A percentile compares a stretch with the other conserved stretches of the same genome.
Conservation (phyloP, 2,888 invertebrate species). For the Brachyptera putata region DNA sequence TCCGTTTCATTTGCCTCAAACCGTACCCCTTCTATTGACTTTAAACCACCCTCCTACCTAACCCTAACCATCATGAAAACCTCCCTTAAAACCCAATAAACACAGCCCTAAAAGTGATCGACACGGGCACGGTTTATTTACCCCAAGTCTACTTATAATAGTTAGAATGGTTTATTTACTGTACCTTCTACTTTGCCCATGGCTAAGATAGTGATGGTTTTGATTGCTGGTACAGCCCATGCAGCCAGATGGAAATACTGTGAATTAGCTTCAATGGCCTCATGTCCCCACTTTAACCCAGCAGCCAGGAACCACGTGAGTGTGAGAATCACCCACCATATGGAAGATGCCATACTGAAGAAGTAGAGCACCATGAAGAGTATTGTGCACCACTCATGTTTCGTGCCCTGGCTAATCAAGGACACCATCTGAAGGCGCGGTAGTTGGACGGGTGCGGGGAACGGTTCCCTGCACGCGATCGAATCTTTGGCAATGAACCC, state of each 20-base stretch:
- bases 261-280: conserved; percentile 95
- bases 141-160: no score
- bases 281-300: conserved; percentile 96
- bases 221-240: conserved; percentile 96
- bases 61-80: no score
- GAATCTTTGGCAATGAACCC: conserved; percentile 79
- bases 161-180: no score
- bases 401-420: conserved; percentile 83
- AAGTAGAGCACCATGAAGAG: conserved; percentile 95
- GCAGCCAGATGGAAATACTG: conserved; percentile 96
- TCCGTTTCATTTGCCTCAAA: no score
- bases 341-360: conserved; percentile 93
- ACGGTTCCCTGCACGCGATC: conserved; percentile 79
- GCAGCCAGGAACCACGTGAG: conserved; percentile 96
- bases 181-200: conserved; percentile 94
- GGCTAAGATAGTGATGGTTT: conserved; percentile 91
- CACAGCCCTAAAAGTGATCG: no score
- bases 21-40: no score
- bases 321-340: conserved; percentile 97
- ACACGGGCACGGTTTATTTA: no score
- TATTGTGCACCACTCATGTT: conserved; percentile 81
- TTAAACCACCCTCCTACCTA: no score
- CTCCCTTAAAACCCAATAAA: no score
- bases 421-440: conserved; percentile 71
- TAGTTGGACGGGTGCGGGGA: conserved; percentile 64